These are phyloP conservation scores for Epicauta chinensis DNA, from an alignment of 1,140 invertebrate genomes.

Conservation along the genomic window DNA sequence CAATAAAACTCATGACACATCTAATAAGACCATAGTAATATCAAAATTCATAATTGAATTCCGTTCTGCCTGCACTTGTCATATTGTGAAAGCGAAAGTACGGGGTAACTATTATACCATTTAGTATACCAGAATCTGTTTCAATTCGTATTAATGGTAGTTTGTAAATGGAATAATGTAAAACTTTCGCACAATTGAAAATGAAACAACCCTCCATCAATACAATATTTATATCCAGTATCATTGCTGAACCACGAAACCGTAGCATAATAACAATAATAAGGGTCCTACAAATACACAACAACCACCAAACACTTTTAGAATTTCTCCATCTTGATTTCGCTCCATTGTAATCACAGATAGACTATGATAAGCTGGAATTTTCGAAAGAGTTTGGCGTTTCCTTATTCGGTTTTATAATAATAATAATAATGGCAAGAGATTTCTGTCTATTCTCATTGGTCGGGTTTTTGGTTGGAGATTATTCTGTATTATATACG, in stretches of 20 bases:
- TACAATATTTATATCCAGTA: slow-evolving; percentile 15
- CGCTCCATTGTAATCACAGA: slow-evolving; percentile 11
- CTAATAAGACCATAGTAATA: slow-evolving; percentile 10
- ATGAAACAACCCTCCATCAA: slow-evolving; percentile 18
- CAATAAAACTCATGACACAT: slow-evolving; percentile 16
- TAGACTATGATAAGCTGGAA: slow-evolving; percentile 10
- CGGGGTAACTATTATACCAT: too few relatives aligned
- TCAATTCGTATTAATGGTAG: too few relatives aligned
- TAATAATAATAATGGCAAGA: not conserved
- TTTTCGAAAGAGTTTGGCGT: slow-evolving; percentile 8
- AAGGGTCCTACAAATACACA: slow-evolving; percentile 12
- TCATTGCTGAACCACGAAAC: slow-evolving; percentile 5
- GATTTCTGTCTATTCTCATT: slow-evolving; percentile 2
- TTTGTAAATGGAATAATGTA: not conserved
- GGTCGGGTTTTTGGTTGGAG: too few relatives aligned
- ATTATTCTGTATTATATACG: too few relatives aligned
- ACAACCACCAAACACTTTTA: too few relatives aligned
- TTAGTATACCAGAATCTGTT: too few relatives aligned
- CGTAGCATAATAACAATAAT: slow-evolving; percentile 8
- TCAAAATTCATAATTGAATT: slow-evolving; percentile 15
- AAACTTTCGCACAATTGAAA: slow-evolving; percentile 13
- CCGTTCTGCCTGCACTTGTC: slow-evolving; percentile 10
- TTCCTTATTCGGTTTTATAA: slow-evolving; percentile 3
- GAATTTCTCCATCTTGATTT: too few relatives aligned
- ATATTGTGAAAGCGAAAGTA: not conserved